A percentile compares a stretch with the other conserved stretches of the same genome.
phyloP scores from a whole-genome alignment of 2,113 vertebrate species.

The Saguinus imperator region DNA sequence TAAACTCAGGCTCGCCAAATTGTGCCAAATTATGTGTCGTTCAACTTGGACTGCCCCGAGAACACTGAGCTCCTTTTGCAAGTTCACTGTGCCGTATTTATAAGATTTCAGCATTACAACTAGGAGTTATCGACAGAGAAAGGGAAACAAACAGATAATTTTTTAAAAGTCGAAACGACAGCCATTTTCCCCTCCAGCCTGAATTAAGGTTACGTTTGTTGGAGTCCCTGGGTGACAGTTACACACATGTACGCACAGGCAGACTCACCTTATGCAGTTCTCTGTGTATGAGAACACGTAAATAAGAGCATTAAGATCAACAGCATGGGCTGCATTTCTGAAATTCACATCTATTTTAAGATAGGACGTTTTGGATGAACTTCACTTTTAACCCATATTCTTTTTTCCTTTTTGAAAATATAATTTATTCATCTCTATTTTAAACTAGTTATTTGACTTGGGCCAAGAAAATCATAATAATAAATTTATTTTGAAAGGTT shows the following conservation, averaged over 20 bases:
- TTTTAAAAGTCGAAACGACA: slow-evolving; percentile 48
- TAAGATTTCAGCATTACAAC: slow-evolving; percentile 69
- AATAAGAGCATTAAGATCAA: slow-evolving; percentile 6
- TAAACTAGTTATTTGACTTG: neutral
- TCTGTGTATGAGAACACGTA: neutral
- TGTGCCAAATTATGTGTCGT: slow-evolving; percentile 81
- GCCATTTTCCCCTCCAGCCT: slow-evolving; percentile 12
- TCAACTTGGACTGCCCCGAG: slow-evolving; percentile 74
- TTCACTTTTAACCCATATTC: neutral
- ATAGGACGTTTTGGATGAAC: neutral
- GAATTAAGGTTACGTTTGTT: slow-evolving; percentile 25
- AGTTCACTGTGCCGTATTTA: slow-evolving; percentile 74
- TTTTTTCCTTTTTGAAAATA: neutral
- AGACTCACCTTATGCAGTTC: neutral
- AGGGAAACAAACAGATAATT: slow-evolving; percentile 73
- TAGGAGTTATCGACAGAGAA: slow-evolving; percentile 64
- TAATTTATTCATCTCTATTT: slow-evolving; percentile 45
- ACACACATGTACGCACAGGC: neutral
- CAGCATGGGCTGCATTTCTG: neutral
- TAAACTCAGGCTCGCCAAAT: slow-evolving; percentile 70
- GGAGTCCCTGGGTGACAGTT: neutral
- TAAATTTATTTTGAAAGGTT: neutral
- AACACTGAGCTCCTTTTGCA: slow-evolving; percentile 82
- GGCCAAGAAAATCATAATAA: neutral
- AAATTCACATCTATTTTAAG: slow-evolving; percentile 22